phyloP scores from a whole-genome alignment of 2,113 vertebrate species.

The Psammodynastes pulverulentus region DNA sequence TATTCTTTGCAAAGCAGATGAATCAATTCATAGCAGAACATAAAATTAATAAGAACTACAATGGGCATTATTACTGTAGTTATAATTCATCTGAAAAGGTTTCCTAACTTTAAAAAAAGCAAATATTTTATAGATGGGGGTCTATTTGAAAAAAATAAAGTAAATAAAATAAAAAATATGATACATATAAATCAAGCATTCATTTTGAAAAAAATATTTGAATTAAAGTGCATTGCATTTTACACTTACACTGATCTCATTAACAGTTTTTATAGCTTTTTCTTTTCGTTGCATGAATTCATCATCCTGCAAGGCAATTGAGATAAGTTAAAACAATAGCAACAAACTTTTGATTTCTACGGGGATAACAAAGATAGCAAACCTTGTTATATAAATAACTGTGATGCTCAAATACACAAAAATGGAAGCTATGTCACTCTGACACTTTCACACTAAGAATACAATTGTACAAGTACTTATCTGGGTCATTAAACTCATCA shows the following conservation, averaged over 20 bases:
- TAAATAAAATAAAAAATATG: not conserved
- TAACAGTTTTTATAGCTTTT: constrained; percentile 76
- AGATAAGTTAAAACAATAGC: constrained; percentile 21
- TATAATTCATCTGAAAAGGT: not conserved
- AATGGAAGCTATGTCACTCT: not conserved
- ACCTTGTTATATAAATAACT: not conserved
- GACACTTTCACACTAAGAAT: not conserved
- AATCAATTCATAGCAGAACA: not conserved
- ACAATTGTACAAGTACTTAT: not conserved
- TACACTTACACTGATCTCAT: constrained; percentile 82
- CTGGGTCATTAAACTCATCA: not conserved
- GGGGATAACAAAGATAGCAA: not conserved
- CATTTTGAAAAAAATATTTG: not conserved
- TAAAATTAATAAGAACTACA: not conserved
- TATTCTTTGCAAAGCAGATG: not conserved
- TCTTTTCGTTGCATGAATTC: constrained; percentile 85
- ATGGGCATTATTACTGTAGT: not conserved
- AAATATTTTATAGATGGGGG: not conserved
- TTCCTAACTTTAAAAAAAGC: not conserved
- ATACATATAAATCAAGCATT: not conserved
- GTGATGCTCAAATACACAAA: not conserved
- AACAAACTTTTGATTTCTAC: not conserved
- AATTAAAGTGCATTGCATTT: not conserved
- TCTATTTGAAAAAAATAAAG: not conserved
- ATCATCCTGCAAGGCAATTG: constrained; percentile 78